These are phyloP conservation scores for Bombus consobrinus DNA, from an alignment of 1,140 invertebrate genomes.

Conservation along the genomic window DNA sequence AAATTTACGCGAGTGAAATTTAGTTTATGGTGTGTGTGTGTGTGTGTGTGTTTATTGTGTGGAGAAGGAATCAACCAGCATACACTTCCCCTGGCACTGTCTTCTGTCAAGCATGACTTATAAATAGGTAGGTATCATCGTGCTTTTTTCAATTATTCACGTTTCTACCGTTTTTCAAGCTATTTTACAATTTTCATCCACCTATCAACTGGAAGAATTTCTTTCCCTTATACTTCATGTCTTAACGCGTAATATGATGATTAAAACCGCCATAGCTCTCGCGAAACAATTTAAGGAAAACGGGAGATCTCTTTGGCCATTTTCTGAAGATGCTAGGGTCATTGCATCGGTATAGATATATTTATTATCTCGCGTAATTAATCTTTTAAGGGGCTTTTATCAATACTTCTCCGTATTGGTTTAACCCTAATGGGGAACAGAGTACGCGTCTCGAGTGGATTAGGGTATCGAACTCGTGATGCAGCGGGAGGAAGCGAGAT, in stretches of 20 bases:
- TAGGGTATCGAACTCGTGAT: slow-evolving; percentile 19
- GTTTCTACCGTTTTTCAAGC: not conserved
- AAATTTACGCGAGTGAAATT: not conserved
- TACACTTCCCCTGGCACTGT: too few species aligned
- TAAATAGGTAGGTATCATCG: not conserved
- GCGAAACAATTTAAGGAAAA: too few species aligned
- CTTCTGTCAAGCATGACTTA: not conserved
- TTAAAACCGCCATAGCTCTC: too few species aligned
- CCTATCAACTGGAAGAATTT: not conserved
- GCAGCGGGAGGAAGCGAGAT: not conserved
- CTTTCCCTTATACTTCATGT: too few species aligned
- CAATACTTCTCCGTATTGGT: not conserved
- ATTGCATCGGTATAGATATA: not conserved
- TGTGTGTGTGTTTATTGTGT: not conserved
- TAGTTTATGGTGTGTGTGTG: not conserved
- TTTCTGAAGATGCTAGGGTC: too few species aligned
- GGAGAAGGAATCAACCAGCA: not conserved
- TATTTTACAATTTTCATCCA: too few species aligned
- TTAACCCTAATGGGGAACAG: not conserved
- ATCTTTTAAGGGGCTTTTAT: not conserved
- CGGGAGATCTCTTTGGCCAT: too few species aligned
- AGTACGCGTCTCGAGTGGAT: not conserved
- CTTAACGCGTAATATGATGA: not conserved
- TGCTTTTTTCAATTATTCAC: slow-evolving; percentile 18
- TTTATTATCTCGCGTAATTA: not conserved